phyloP scores from a whole-genome alignment of 1,140 invertebrate genomes.

The Zaprionus tsacasi region DNA sequence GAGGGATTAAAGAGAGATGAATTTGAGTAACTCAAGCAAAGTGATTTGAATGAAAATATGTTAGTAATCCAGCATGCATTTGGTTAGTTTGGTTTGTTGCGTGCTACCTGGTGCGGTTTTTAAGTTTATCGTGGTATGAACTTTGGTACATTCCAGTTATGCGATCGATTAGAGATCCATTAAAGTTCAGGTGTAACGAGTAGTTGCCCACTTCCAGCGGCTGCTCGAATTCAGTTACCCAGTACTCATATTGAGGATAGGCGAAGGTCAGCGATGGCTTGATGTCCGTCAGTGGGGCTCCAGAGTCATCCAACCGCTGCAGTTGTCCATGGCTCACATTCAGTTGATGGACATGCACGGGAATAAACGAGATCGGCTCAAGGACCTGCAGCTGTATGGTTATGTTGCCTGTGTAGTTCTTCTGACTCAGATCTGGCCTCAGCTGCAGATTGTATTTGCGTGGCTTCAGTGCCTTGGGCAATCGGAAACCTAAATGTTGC shows the following conservation, averaged over 20 bases:
- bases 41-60: not conserved
- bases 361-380: constrained; percentile 86
- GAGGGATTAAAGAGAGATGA: constrained; percentile 54
- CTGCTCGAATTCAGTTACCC: constrained; percentile 86
- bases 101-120: constrained; percentile 87
- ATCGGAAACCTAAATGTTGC: constrained; percentile 85
- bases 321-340: constrained; percentile 69
- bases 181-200: constrained; percentile 87
- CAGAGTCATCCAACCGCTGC: constrained; percentile 58
- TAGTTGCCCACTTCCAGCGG: constrained; percentile 87
- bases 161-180: constrained; percentile 87
- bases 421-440: constrained; percentile 89
- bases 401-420: constrained; percentile 89
- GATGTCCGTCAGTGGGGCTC: constrained; percentile 49
- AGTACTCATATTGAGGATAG: constrained; percentile 87
- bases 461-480: constrained; percentile 89
- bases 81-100: constrained; percentile 1
- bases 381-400: constrained; percentile 88
- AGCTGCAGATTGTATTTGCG: constrained; percentile 90
- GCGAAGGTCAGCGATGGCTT: constrained; percentile 83
- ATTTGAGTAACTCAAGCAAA: not conserved
- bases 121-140: constrained; percentile 87
- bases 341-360: constrained; percentile 88
- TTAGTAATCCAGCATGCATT: constrained; percentile 1
- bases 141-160: constrained; percentile 93